Evolutionary conservation across 2,797 vertebrate genomes (phyloP).

Genomic region (Aldrovandia affinis): DNA sequence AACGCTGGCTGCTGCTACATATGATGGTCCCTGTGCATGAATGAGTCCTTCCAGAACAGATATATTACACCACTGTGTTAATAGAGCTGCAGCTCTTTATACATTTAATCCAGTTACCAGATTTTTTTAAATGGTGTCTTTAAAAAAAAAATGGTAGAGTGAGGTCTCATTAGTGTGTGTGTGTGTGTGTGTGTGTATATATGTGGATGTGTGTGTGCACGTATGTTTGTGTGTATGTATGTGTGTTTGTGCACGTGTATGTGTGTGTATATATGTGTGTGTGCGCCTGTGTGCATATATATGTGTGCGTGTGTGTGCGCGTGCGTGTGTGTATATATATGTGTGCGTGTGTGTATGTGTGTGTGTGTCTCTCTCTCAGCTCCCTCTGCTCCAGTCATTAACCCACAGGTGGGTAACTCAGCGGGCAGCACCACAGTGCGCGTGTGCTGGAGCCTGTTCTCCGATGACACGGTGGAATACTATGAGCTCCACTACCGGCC

Average conservation of each 20-base stretch:
- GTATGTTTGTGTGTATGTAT: not conserved
- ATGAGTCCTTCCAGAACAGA: not conserved
- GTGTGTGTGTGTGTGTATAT: not conserved
- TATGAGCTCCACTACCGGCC: slow-evolving; percentile 86
- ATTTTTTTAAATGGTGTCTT: not conserved
- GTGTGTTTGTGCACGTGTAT: slow-evolving; percentile 32
- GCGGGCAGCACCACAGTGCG: slow-evolving; percentile 84
- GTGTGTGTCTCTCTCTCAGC: slow-evolving; percentile 64
- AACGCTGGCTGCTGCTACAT: not conserved
- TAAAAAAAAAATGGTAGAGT: not conserved
- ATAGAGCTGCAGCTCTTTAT: not conserved
- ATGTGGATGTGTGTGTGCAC: not conserved
- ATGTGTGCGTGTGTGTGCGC: not conserved
- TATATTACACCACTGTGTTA: not conserved
- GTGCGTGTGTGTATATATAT: not conserved
- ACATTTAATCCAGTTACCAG: not conserved
- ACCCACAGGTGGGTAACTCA: slow-evolving; percentile 86
- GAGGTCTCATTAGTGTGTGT: not conserved
- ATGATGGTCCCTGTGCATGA: not conserved
- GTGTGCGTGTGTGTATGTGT: slow-evolving; percentile 31
- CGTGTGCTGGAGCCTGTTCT: slow-evolving; percentile 92
- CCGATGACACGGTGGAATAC: slow-evolving; percentile 89
- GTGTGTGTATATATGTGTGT: not conserved
- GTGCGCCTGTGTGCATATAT: not conserved
- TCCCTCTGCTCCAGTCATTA: slow-evolving; percentile 94